Conservation (phyloP, 2,888 invertebrate species). For the Anticlea derivata region DNA sequence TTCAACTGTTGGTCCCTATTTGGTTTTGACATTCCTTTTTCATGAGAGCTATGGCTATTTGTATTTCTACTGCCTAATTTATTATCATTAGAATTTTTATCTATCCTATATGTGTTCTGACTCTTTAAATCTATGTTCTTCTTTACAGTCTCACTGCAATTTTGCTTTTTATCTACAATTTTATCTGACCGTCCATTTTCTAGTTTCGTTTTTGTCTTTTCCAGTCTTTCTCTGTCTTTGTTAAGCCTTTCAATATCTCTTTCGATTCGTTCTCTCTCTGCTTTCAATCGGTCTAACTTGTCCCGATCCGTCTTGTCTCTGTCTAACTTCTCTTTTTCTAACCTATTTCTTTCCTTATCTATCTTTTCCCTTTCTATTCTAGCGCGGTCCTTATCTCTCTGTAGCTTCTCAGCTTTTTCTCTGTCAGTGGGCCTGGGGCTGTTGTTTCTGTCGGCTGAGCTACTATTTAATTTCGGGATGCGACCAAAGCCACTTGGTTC, state of each 20-base stretch:
- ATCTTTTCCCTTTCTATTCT: slow-evolving; percentile 42
- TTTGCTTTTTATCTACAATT: slow-evolving; percentile 58
- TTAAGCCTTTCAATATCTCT: slow-evolving; percentile 70
- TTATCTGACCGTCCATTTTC: slow-evolving; percentile 55
- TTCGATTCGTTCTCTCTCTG: slow-evolving; percentile 72
- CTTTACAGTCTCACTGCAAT: slow-evolving; percentile 56
- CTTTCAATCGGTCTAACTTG: slow-evolving; percentile 66
- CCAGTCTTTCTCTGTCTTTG: slow-evolving; percentile 66
- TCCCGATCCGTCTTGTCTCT: slow-evolving; percentile 64
- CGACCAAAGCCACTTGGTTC: slow-evolving; percentile 63
- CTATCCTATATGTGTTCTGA: slow-evolving; percentile 80
- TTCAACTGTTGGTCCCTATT: slow-evolving; percentile 48
- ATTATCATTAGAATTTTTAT: slow-evolving; percentile 69
- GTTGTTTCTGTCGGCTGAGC: slow-evolving; percentile 51
- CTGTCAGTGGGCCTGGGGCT: slow-evolving; percentile 49
- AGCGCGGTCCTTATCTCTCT: slow-evolving; percentile 44
- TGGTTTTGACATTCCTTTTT: slow-evolving; percentile 61
- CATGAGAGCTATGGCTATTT: slow-evolving; percentile 61
- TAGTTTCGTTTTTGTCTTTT: slow-evolving; percentile 66
- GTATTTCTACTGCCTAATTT: slow-evolving; percentile 53
- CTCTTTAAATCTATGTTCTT: slow-evolving; percentile 75
- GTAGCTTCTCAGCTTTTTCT: slow-evolving; percentile 53
- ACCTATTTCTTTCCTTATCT: slow-evolving; percentile 42
- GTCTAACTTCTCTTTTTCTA: slow-evolving; percentile 50
- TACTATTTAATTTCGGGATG: slow-evolving; percentile 82